Base-by-base conservation (phyloP, 2,113 vertebrate genomes). In the Macquaria ambigua region DNA sequence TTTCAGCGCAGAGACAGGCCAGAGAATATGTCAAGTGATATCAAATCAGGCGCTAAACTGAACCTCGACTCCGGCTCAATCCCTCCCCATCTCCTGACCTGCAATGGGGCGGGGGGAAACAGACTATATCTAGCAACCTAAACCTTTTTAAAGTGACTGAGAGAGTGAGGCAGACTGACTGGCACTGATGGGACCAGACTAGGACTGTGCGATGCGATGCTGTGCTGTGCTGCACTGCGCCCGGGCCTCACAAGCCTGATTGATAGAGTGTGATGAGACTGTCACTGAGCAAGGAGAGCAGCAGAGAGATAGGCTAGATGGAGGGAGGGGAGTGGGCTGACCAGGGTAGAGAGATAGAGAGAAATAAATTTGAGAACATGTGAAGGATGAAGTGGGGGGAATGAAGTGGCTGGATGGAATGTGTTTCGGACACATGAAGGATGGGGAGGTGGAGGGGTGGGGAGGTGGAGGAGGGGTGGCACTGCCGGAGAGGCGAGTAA, bases 231-330 rank as follows among this genome's bases (percentile, higher is more conserved):
- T 79, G 87, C 76, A 81, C 71, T 63, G 86, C 74, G 46, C 78
- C 89, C 78, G 6, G 85, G 80, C 90, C 85, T 89, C 92, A 89
- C 87, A 91, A 92, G 90, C 86, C 92, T 95, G 93, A 94, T 94
- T 94, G 94, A 95, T 95, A 92, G 94, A 94, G 93, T 91, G 93
- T 95, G 93, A 95, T 94, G 94, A 95, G 94, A 93, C 94, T 93
- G 94, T 94, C 94, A 94, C 92, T 43, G 90, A 90, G 92, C 88
- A 89, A 88, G 92, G 89, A 83, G 90, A 91, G 90, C 77, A 70
- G 77, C 53, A 20, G 73, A 67, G 90, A 93, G 88, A 92, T 91
- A 87, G 91, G 78, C 78, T 6, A 14, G 89, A 82, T 79, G 82
- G 87, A 77, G 74, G 85, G 88, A 90, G 92, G 86, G 77, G 77